Conservation (phyloP, 2,113 vertebrate genomes). For the Tyrannus savana region DNA sequence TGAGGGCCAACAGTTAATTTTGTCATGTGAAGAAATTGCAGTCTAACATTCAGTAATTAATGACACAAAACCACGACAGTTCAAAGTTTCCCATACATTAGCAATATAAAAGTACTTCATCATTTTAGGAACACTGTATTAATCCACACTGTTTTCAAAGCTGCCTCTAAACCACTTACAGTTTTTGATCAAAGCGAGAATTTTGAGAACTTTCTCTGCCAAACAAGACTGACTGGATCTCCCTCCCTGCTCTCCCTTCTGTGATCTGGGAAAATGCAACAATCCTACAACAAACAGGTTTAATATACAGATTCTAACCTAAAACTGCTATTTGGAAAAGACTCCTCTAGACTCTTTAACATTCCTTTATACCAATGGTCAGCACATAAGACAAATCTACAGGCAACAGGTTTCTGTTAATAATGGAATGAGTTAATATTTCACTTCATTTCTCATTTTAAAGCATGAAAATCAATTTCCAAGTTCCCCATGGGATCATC, state of each 20-base stretch:
- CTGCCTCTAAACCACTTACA: fast-evolving
- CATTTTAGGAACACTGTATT: background rate
- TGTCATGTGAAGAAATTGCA: background rate
- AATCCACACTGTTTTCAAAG: background rate
- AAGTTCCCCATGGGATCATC: background rate
- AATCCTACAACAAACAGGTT: background rate
- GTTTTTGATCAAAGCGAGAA: background rate
- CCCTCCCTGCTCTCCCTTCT: background rate
- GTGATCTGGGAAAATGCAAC: background rate
- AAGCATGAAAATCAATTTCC: background rate
- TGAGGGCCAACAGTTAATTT: background rate
- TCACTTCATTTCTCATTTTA: background rate
- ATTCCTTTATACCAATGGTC: background rate
- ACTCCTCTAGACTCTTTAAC: background rate
- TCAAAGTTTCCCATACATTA: background rate
- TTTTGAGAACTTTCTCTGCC: background rate
- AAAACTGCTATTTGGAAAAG: background rate
- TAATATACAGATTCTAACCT: background rate
- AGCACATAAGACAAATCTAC: background rate
- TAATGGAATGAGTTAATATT: background rate
- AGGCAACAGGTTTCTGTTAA: background rate
- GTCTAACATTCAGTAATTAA: background rate
- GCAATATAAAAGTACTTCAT: background rate
- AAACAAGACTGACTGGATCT: background rate
- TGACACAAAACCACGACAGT: background rate